phyloP scores from a whole-genome alignment of 1,140 invertebrate species.

The Drosophila pallidifrons region DNA sequence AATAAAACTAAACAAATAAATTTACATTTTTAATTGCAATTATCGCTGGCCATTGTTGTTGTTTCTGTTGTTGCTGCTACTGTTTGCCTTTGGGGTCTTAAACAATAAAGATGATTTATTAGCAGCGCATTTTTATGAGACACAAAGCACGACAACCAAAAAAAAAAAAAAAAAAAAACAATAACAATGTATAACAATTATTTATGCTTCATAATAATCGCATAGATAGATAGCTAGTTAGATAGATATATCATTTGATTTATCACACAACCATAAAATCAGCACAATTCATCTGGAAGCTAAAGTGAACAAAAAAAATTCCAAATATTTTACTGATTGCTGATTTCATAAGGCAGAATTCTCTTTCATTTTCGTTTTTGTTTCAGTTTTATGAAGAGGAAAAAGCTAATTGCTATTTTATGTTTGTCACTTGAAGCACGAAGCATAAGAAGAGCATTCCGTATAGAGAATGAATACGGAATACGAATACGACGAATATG shows the following conservation, averaged over 20 bases:
- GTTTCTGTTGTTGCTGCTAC: slow-evolving; percentile 54
- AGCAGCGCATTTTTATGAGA: slow-evolving; percentile 75
- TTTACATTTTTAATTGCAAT: slow-evolving; percentile 83
- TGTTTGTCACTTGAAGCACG: slow-evolving; percentile 61
- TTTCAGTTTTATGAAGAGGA: slow-evolving; percentile 24
- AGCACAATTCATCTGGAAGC: slow-evolving; percentile 37
- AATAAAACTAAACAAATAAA: slow-evolving; percentile 77
- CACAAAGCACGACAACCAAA: slow-evolving; percentile 50
- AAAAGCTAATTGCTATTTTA: slow-evolving; percentile 74
- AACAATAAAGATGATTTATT: slow-evolving; percentile 81
- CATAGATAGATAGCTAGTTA: slow-evolving; percentile 43
- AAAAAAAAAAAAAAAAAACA: slow-evolving; percentile 40
- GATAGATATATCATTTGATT: slow-evolving; percentile 54
- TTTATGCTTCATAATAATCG: slow-evolving; percentile 63
- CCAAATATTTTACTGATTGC: slow-evolving; percentile 47
- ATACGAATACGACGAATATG: not conserved
- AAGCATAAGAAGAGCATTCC: slow-evolving; percentile 55
- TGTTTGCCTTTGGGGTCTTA: slow-evolving; percentile 75
- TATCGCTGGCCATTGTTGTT: slow-evolving; percentile 72
- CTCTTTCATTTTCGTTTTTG: slow-evolving; percentile 9
- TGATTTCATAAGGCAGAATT: slow-evolving; percentile 58
- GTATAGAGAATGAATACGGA: slow-evolving; percentile 13
- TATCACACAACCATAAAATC: slow-evolving; percentile 56
- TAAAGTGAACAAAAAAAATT: slow-evolving; percentile 11
- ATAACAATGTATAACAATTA: slow-evolving; percentile 57